These are phyloP conservation scores for Acanthis flammea DNA, from an alignment of 2,797 vertebrate species.

Conservation along the genomic window DNA sequence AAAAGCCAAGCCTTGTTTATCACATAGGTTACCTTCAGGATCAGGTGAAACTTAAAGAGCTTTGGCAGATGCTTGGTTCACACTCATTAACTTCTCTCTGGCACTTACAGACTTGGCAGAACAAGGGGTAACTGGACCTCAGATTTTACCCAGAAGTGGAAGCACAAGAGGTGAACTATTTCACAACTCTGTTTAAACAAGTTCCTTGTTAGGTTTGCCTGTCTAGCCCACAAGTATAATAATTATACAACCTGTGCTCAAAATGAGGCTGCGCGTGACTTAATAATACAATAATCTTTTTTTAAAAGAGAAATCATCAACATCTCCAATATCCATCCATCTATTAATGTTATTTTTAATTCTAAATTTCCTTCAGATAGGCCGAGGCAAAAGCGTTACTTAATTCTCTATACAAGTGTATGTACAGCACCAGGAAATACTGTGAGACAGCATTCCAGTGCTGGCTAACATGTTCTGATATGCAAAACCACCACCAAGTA, in stretches of 20 bases:
- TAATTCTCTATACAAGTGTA: not conserved
- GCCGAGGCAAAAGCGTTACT: not conserved
- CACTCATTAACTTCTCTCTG: slow-evolving; percentile 24
- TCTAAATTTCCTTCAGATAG: not conserved
- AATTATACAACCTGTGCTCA: slow-evolving; percentile 10
- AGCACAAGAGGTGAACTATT: slow-evolving; percentile 31
- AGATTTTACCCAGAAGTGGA: slow-evolving; percentile 27
- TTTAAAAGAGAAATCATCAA: not conserved
- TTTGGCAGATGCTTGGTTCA: not conserved
- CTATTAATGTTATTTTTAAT: not conserved
- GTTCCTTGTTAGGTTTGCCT: not conserved
- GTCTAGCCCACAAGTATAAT: not conserved
- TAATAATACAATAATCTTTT: not conserved
- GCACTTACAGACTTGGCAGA: slow-evolving; percentile 36
- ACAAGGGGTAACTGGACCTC: not conserved
- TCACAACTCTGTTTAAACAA: slow-evolving; percentile 53
- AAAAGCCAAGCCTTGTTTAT: slow-evolving; percentile 32
- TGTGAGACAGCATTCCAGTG: not conserved
- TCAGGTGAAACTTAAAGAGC: slow-evolving; percentile 34
- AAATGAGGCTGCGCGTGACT: not conserved
- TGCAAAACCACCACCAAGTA: not conserved
- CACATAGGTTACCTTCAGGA: not conserved
- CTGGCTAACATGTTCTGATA: not conserved
- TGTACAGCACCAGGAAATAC: not conserved
- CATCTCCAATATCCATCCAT: not conserved